These are phyloP conservation scores for Pyralis farinalis DNA, from an alignment of 2,888 invertebrate genomes.

Conservation along the genomic window DNA sequence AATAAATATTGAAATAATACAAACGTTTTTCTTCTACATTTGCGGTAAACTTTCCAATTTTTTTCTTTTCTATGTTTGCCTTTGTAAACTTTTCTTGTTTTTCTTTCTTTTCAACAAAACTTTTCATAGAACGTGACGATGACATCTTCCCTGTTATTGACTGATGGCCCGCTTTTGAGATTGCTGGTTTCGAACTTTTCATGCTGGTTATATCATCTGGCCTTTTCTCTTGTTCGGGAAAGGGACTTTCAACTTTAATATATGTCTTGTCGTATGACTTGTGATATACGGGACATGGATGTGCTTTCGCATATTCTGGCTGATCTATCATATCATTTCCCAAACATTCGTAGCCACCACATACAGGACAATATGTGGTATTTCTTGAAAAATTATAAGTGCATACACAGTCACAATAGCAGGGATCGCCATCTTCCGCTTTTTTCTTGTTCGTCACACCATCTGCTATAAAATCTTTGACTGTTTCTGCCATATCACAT, in stretches of 20 bases:
- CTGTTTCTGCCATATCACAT: constrained; percentile 57
- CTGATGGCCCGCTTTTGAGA: constrained; percentile 23
- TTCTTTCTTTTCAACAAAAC: constrained; percentile 27
- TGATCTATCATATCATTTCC: constrained; percentile 56
- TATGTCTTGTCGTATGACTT: constrained; percentile 60
- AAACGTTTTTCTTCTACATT: constrained; percentile 37
- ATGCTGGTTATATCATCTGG: constrained; percentile 28
- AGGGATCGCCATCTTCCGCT: constrained; percentile 38
- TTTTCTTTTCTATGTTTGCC: constrained; percentile 33
- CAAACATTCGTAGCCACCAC: constrained; percentile 66
- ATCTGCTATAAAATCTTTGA: constrained; percentile 61
- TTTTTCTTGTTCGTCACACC: constrained; percentile 35
- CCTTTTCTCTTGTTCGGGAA: constrained; percentile 47
- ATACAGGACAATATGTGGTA: constrained; percentile 66
- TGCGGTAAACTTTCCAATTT: constrained; percentile 49
- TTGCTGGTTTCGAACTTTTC: constrained; percentile 38
- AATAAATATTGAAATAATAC: no score
- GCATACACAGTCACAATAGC: constrained; percentile 69
- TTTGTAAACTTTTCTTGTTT: constrained; percentile 24
- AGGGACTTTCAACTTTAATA: constrained; percentile 50
- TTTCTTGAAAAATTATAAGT: constrained; percentile 56
- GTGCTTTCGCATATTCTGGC: constrained; percentile 54
- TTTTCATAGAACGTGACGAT: constrained; percentile 25
- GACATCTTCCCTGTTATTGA: constrained; percentile 15
- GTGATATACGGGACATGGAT: constrained; percentile 70